A percentile compares a stretch with the other conserved stretches of the same genome.
phyloP scores from a whole-genome alignment of 2,888 invertebrate genomes.

The Protophormia terraenovae region DNA sequence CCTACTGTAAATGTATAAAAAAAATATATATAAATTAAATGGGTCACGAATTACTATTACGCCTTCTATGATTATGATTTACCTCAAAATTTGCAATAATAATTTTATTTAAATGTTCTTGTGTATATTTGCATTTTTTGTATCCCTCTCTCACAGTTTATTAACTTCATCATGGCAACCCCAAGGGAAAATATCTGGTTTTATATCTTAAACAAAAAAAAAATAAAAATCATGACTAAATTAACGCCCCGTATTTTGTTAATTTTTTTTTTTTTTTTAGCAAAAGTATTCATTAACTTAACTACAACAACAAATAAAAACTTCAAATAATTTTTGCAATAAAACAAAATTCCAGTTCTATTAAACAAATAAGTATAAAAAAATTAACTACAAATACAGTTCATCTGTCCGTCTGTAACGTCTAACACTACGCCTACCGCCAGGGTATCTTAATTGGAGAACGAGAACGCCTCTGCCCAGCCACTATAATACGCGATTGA shows the following conservation, averaged over 20 bases:
- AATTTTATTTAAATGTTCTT: too few relatives aligned
- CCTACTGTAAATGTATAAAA: too few relatives aligned
- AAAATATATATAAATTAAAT: too few relatives aligned
- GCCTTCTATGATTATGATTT: too few relatives aligned
- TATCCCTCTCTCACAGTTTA: too few relatives aligned
- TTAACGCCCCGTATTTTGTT: slow-evolving; percentile 29
- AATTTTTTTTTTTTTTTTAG: not conserved
- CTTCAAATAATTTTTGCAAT: not conserved
- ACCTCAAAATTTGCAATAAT: too few relatives aligned
- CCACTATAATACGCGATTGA: slow-evolving; percentile 53
- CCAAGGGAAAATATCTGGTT: not conserved
- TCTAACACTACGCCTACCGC: slow-evolving; percentile 74
- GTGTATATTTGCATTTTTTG: too few relatives aligned
- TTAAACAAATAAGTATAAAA: not conserved
- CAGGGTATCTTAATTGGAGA: slow-evolving; percentile 80
- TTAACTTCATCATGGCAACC: not conserved
- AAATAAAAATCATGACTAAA: not conserved
- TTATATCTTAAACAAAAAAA: not conserved
- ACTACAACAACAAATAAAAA: not conserved
- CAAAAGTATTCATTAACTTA: not conserved
- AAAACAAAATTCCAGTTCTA: slow-evolving; percentile 19
- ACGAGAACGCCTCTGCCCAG: slow-evolving; percentile 77
- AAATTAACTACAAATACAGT: not conserved
- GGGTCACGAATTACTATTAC: too few relatives aligned
- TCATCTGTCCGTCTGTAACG: not conserved